Base-by-base conservation (phyloP, 2,797 vertebrate species). In the Falco berigora region DNA sequence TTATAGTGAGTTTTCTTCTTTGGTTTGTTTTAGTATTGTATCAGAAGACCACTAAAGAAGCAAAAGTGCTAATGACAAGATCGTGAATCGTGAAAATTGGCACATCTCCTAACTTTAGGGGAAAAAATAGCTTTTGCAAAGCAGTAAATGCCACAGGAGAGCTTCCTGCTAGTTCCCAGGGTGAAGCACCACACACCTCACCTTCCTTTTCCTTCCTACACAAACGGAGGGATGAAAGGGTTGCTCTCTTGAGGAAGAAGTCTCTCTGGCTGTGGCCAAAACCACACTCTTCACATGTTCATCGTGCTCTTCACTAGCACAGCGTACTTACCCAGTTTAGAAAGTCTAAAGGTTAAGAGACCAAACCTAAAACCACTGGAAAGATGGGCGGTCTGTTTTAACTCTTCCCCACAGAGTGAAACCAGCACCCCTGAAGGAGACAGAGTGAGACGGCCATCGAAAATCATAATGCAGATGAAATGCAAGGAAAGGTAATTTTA, bases 161-260 rank as follows among this genome's bases (percentile, higher is more conserved):
- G 13, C 55, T 85, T 88, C 49, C 66, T 90, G 38, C 47, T 58
- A 32, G 49, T 67, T 84, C 62, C 40, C 1, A 5, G 34, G 28
- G 21, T 52, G 9, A 94, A 89, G 53, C 38, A 53, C 32, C 4
- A 1, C 1, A 3, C 0, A 0, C 22, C 40, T 95, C 76, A 91
- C 42, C 67, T 76, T 84, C 59, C 23, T 94, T 88, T 86, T 81
- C 46, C 74, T 96, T 81, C 52, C 67, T 69, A 25, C 80, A 24
- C 59, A 85, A 88, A 40, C 5, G 0, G 25, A 59, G 24, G 34
- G 67, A 93, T 95, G 72, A 94, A 94, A 90, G 56, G 42, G 27
- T 82, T 85, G 52, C 59, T 77, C 64, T 95, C 74, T 88, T 79
- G 71, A 95, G 83, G 74, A 94, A 86, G 91, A 92, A 92, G 75